Base-by-base conservation (phyloP, 2,888 invertebrate genomes). In the Apomyelois bistriatella region DNA sequence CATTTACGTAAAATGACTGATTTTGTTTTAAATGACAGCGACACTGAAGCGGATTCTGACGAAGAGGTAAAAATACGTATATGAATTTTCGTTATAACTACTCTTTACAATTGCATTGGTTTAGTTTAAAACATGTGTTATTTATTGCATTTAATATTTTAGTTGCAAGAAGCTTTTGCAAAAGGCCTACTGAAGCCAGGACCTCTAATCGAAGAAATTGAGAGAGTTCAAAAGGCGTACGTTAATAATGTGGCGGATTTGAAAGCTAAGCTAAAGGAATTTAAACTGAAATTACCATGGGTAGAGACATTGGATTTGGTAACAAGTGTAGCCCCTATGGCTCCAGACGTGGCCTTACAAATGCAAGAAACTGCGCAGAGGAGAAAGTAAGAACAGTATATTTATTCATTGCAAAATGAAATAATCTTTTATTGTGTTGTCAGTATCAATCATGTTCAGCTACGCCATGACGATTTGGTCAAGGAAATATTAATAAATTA, bases 111-210 rank as follows among this genome's bases (percentile, higher is more conserved):
- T n/a, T n/a, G n/a, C n/a, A n/a, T n/a, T n/a, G n/a, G n/a, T n/a
- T n/a, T n/a, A n/a, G n/a, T n/a, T n/a, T n/a, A 22, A 22, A 22
- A 22, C 22, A 2, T 22, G 2, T 3, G 22, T 22, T 22, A 22
- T 3, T 22, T 22, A 42, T 46, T 42, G 13, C 35, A 35, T 10
- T 16, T 43, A 10, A 36, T 22, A n/a, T 86, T 85, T 52, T 73
- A 98, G 97, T 83, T 99, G 53, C 98, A 97, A 93, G 95, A 95
- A 74, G 98, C 98, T 0, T 97, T 97, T 79, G 94, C 94, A 0
- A 93, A 94, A 67, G 98, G 98, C 0, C 90, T 95, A 52, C 73
- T 99, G 0, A 96, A 98, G 75, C 96, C 97, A 0, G 98, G 98
- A n/a, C n/a, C n/a, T 1, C 82, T 98, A 0, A 97, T 97, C 79